Evolutionary conservation across 2,113 vertebrate genomes (phyloP).

Genomic region (Chitala chitala): DNA sequence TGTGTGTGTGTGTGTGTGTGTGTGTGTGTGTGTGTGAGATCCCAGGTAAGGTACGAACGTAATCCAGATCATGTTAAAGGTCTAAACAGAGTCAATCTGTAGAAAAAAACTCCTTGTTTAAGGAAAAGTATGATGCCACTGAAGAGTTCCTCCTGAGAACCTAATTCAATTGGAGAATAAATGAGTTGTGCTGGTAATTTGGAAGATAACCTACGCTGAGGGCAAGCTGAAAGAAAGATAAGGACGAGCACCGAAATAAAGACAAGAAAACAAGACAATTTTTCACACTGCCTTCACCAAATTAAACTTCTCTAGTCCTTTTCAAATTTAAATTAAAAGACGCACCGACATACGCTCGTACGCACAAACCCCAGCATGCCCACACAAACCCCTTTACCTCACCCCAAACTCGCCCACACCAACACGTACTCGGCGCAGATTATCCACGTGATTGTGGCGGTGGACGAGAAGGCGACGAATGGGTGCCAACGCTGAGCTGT

Average conservation of each 20-base stretch:
- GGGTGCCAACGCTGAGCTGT: constrained; percentile 38
- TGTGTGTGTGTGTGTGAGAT: background rate
- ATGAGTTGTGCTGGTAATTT: constrained; percentile 67
- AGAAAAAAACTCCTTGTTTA: constrained; percentile 37
- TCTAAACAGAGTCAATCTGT: constrained; percentile 42
- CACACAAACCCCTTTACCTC: no score
- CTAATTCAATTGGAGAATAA: constrained; percentile 69
- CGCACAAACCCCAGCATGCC: constrained; percentile 17
- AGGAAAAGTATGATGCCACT: constrained; percentile 41
- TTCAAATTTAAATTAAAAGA: constrained; percentile 66
- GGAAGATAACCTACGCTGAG: constrained; percentile 62
- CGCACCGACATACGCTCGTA: constrained; percentile 42
- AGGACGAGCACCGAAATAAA: constrained; percentile 55
- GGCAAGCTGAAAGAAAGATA: constrained; percentile 54
- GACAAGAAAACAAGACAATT: constrained; percentile 61
- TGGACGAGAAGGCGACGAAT: constrained; percentile 46
- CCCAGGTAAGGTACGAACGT: constrained; percentile 34
- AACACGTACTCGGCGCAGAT: constrained; percentile 35
- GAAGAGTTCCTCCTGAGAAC: constrained; percentile 38
- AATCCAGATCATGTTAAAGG: constrained; percentile 42
- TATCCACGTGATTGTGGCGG: constrained; percentile 46
- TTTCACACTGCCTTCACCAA: constrained; percentile 55
- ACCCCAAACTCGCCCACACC: constrained; percentile 7
- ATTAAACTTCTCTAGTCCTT: constrained; percentile 53
- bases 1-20: background rate